Conservation (phyloP, 92 coral and sea anemone species). For the Parazoanthus atlanticus region DNA sequence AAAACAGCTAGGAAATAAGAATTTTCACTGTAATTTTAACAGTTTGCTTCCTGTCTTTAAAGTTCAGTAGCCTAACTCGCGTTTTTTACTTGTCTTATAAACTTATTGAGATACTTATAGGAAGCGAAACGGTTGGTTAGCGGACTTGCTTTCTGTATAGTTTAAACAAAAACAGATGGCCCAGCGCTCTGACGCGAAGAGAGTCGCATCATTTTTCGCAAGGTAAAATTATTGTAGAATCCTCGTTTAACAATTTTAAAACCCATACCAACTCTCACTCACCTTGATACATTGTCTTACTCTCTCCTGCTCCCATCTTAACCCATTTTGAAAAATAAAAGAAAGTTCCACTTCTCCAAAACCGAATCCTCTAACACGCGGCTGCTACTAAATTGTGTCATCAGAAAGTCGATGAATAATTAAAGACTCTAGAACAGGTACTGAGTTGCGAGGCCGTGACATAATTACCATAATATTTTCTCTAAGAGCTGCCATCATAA, state of each 20-base stretch:
- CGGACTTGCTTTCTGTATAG: background rate
- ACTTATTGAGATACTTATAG: background rate
- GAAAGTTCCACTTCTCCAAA: background rate
- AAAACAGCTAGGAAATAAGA: background rate
- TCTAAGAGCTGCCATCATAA: slow-evolving; percentile 20
- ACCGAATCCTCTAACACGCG: slow-evolving; percentile 1
- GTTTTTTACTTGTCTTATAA: background rate
- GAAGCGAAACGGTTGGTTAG: slow-evolving; percentile 1
- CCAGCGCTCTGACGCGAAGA: background rate
- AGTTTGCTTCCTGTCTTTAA: background rate
- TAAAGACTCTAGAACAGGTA: slow-evolving; percentile 35
- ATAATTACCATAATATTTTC: slow-evolving; percentile 40
- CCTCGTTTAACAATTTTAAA: background rate
- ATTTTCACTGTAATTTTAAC: background rate
- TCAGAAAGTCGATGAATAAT: slow-evolving; percentile 26
- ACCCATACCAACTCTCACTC: background rate
- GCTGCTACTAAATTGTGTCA: slow-evolving; percentile 25
- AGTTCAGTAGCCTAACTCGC: background rate
- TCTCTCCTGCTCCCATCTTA: slow-evolving; percentile 40
- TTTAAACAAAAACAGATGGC: slow-evolving; percentile 36
- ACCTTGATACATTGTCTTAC: slow-evolving; percentile 42
- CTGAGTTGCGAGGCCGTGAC: background rate
- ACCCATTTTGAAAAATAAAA: slow-evolving; percentile 35
- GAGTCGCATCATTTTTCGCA: slow-evolving; percentile 24
- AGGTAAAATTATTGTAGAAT: background rate